Percentiles rank a stretch among this genome's conserved stretches.
phyloP scores from a whole-genome alignment of 2,113 vertebrate species.

The Jaculus jaculus region DNA sequence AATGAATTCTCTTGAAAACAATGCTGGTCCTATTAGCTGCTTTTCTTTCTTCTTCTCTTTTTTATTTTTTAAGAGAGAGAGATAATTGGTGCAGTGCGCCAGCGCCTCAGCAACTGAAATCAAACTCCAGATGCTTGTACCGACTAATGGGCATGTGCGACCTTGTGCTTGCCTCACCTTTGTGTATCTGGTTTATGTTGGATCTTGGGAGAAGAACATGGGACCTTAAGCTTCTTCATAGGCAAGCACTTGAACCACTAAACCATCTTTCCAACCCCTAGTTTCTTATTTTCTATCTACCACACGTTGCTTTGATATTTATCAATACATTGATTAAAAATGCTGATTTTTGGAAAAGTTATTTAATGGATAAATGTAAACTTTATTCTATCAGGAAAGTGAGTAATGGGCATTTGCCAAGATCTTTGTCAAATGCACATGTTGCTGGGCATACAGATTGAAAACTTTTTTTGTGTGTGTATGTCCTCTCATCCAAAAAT shows the following conservation, averaged over 20 bases:
- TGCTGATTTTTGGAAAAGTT: slow-evolving; percentile 29
- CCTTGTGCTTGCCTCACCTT: too few relatives aligned
- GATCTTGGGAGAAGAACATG: too few relatives aligned
- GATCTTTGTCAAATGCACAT: background rate
- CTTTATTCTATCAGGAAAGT: background rate
- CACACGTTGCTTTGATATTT: slow-evolving; percentile 21
- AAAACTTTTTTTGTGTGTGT: background rate
- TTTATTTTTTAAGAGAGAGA: too few relatives aligned
- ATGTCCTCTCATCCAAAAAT: slow-evolving; percentile 3
- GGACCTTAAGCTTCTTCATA: too few relatives aligned
- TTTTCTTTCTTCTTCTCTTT: too few relatives aligned
- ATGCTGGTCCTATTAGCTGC: background rate
- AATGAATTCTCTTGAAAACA: slow-evolving; percentile 26
- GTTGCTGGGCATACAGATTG: background rate
- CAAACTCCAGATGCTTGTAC: too few relatives aligned
- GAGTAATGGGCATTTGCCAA: background rate
- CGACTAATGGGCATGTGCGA: too few relatives aligned
- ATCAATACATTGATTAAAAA: slow-evolving; percentile 17
- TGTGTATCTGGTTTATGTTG: too few relatives aligned
- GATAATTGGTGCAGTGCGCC: too few relatives aligned
- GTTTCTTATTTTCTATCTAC: slow-evolving; percentile 34
- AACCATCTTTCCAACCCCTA: too few relatives aligned
- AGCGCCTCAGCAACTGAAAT: too few relatives aligned
- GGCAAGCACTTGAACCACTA: too few relatives aligned
- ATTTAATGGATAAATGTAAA: background rate